Percentiles rank a stretch among this genome's conserved stretches.
phyloP scores from a whole-genome alignment of 2,888 invertebrate genomes.

The Synanthedon vespiformis region DNA sequence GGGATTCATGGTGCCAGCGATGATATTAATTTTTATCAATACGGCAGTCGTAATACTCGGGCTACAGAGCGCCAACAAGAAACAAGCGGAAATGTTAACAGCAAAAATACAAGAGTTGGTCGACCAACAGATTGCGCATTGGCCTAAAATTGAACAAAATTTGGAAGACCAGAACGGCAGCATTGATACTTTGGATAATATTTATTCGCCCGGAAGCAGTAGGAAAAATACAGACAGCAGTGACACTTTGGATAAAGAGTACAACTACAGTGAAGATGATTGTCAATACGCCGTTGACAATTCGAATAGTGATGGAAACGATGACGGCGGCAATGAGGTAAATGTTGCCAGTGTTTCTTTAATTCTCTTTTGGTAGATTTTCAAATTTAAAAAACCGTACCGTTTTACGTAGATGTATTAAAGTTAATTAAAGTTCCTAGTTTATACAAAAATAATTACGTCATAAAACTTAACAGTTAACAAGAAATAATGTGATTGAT shows the following conservation, averaged over 20 bases:
- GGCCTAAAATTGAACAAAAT: slow-evolving; percentile 37
- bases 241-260: slow-evolving; percentile 53
- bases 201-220: slow-evolving; percentile 49
- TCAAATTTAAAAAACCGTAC: neutral
- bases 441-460: too few relatives aligned
- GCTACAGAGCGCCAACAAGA: slow-evolving; percentile 53
- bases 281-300: slow-evolving; percentile 35
- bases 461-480: too few relatives aligned
- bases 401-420: too few relatives aligned
- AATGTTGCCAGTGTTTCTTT: slow-evolving; percentile 7
- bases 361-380: slow-evolving; percentile 5
- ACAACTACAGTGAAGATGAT: slow-evolving; percentile 47
- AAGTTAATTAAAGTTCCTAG: too few relatives aligned
- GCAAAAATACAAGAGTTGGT: slow-evolving; percentile 57
- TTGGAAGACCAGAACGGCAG: slow-evolving; percentile 36
- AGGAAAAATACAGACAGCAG: slow-evolving; percentile 58
- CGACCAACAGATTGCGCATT: slow-evolving; percentile 51
- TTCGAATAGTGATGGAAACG: slow-evolving; percentile 24
- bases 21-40: slow-evolving; percentile 74
- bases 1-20: slow-evolving; percentile 81
- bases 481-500: too few relatives aligned
- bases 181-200: slow-evolving; percentile 44
- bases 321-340: slow-evolving; percentile 40
- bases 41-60: slow-evolving; percentile 72
- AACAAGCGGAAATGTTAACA: slow-evolving; percentile 55